Percentiles rank a stretch among this genome's conserved stretches.
Evolutionary conservation across 1,140 invertebrate genomes (phyloP).

Genomic region (Gyrodactylus bullatarudis): DNA sequence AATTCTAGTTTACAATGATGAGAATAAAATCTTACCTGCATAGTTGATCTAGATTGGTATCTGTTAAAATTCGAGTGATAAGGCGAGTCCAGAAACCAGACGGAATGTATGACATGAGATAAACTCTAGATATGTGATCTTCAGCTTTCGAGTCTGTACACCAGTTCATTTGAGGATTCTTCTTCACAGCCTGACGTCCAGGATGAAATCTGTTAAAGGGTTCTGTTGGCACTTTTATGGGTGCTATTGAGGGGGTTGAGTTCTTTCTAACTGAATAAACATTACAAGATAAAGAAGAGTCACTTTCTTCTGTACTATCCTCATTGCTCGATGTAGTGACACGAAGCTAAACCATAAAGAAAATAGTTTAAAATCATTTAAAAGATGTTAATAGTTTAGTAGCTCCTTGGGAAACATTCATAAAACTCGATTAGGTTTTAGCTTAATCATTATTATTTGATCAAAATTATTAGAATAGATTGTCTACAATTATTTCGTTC

Average conservation of each 20-base stretch:
- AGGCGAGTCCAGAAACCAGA: constrained; percentile 84
- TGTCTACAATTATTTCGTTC: no score
- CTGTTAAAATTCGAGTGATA: constrained; percentile 55
- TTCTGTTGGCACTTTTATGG: not conserved
- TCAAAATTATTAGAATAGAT: no score
- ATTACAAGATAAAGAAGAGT: not conserved
- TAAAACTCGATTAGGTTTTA: no score
- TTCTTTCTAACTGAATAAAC: not conserved
- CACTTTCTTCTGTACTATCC: not conserved
- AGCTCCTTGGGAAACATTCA: no score
- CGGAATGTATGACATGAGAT: constrained; percentile 62
- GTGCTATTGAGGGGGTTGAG: not conserved
- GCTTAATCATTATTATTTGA: no score
- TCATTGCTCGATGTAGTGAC: not conserved
- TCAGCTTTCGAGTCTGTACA: not conserved
- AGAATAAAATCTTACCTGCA: not conserved
- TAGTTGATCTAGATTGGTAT: constrained; percentile 25
- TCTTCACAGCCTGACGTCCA: not conserved
- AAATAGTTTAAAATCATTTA: no score
- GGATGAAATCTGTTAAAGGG: constrained; percentile 5
- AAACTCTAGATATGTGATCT: constrained; percentile 12
- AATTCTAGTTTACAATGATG: no score
- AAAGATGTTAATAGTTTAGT: no score
- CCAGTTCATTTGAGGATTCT: constrained; percentile 1
- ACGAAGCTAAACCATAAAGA: no score